Base-by-base conservation (phyloP, 2,113 vertebrate species). In the Protobothrops mucrosquamatus region DNA sequence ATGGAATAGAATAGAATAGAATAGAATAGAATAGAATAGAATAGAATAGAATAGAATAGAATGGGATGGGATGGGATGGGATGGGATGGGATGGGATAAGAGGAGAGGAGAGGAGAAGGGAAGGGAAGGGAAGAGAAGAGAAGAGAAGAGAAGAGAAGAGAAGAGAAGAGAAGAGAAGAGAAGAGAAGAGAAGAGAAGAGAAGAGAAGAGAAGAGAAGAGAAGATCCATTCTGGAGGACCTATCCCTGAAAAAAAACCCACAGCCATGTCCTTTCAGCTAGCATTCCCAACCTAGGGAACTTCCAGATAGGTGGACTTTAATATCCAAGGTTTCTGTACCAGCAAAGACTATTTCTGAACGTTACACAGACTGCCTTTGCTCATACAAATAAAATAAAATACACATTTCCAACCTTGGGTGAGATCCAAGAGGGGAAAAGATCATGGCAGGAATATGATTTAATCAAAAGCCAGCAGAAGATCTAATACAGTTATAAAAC, bases 381-480 rank as follows among this genome's bases (percentile, higher is more conserved):
- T 39, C 34, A 39, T 39, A 81, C 69, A 81, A 15, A 15, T 3
- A 20, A 1, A 39, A 3, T 6, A 81, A 87, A 87, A 92, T 43
- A 20, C 46, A 39, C 48, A 59, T 91, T 91, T 85, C 22, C n/a
- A 85, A 85, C 51, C 39, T 39, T 81, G 10, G 51, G 22, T 43
- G 51, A 91, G 6, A 34, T 43, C 24, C 20, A 24, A 4, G 48
- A 3, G 52, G n/a, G 51, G 48, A 18, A n/a, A 51, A 48, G 46
- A 61, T 90, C 20, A 46, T 87, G 91, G 74, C 56, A 95, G 94
- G 95, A 95, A 96, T 95, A 94, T 94, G 3, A 87, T 96, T 93
- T 95, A 97, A 96, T 95, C 94, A 97, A 95, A 96, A 91, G 74
- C 85, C 95, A 96, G 95, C 54, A 94, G 95, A 97, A 96, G 93